phyloP scores from a whole-genome alignment of 2,113 vertebrate species.

The Syngnathus typhle region DNA sequence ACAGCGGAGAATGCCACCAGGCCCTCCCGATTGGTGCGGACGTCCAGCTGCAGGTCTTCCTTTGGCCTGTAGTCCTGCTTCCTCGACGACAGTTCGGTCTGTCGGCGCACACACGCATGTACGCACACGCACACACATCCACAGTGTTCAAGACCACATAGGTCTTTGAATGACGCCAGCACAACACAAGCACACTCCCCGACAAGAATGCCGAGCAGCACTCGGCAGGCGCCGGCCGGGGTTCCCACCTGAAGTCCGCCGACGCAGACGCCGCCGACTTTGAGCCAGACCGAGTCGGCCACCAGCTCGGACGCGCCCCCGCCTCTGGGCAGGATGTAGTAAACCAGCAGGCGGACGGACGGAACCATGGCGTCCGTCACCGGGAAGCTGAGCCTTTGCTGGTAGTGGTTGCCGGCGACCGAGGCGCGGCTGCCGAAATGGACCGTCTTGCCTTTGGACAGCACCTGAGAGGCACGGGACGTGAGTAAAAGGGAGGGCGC shows the following conservation, averaged over 20 bases:
- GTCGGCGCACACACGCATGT: conserved; percentile 16
- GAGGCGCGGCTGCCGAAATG: conserved; percentile 51
- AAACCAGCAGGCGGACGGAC: conserved; percentile 84
- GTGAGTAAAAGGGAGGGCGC: fast-evolving
- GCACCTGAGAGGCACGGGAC: conserved; percentile 25
- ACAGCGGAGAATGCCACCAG: conserved; percentile 79
- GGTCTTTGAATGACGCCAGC: too few relatives aligned
- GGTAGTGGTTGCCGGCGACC: conserved; percentile 35
- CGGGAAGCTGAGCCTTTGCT: conserved; percentile 72
- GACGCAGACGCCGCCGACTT: conserved; percentile 79
- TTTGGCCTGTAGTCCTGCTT: conserved; percentile 62
- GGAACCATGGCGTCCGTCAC: conserved; percentile 83
- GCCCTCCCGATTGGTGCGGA: conserved; percentile 65
- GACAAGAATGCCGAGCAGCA: too few relatives aligned
- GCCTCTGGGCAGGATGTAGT: conserved; percentile 80
- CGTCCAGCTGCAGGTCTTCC: conserved; percentile 57
- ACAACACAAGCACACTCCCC: neutral
- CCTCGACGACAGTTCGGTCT: conserved; percentile 69
- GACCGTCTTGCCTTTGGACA: conserved; percentile 72
- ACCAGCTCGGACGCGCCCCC: conserved; percentile 81
- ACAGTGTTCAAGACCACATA: neutral
- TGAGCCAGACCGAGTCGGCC: conserved; percentile 85
- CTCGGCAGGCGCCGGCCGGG: neutral
- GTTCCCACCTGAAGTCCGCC: conserved; percentile 73
- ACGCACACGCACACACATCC: neutral